Conservation (phyloP, 2,888 invertebrate genomes). For the Epinotia ramella region DNA sequence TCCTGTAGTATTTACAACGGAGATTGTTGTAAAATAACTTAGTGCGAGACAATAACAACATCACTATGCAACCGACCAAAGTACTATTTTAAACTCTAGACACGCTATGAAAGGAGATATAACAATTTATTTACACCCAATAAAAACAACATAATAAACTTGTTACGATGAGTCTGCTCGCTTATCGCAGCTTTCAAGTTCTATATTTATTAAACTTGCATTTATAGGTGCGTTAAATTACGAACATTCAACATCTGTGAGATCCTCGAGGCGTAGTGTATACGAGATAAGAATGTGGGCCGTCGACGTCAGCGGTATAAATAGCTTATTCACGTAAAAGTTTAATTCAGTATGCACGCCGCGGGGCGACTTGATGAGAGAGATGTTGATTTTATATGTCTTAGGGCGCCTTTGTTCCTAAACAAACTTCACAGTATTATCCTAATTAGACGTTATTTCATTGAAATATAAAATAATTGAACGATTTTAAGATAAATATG, state of each 20-base stretch:
- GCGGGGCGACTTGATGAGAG: conserved; percentile 41
- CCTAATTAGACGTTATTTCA: background rate
- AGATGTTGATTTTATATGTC: conserved; percentile 25
- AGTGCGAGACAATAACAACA: conserved; percentile 11
- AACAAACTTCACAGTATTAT: background rate
- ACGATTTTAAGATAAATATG: no score
- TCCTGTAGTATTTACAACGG: background rate
- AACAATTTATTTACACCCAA: conserved; percentile 30
- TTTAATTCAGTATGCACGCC: conserved; percentile 68
- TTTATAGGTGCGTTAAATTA: conserved; percentile 41
- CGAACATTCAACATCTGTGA: conserved; percentile 61
- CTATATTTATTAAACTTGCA: conserved; percentile 37
- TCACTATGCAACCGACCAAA: conserved; percentile 15
- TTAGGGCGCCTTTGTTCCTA: conserved; percentile 25
- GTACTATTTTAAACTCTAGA: conserved; percentile 12
- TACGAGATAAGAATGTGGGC: conserved; percentile 80
- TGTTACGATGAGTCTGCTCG: conserved; percentile 27
- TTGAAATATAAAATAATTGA: background rate
- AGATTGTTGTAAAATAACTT: conserved; percentile 12
- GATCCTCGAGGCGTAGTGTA: conserved; percentile 66
- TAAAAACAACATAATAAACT: conserved; percentile 32
- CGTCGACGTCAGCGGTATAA: conserved; percentile 81
- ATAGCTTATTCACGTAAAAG: conserved; percentile 79
- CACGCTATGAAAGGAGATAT: conserved; percentile 30
- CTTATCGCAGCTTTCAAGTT: conserved; percentile 37